phyloP scores from a whole-genome alignment of 2,797 vertebrate genomes.

The Halcyon chelicuti region DNA sequence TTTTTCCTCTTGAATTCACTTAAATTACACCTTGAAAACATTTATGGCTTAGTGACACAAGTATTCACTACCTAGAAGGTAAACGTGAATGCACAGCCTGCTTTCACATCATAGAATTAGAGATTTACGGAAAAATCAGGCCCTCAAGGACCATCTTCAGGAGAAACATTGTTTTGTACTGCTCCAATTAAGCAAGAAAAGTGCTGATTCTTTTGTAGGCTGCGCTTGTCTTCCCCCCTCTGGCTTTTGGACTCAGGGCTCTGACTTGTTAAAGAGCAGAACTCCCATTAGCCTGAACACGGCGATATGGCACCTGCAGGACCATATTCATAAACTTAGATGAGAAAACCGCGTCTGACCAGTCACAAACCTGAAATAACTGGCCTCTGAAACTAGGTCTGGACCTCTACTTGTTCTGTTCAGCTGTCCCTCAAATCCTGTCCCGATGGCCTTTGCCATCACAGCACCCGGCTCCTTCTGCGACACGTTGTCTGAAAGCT shows the following conservation, averaged over 20 bases:
- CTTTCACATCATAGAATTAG: background rate
- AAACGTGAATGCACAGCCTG: background rate
- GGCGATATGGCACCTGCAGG: too few species aligned
- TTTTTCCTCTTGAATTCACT: background rate
- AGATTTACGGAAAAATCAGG: background rate
- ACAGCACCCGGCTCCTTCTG: background rate
- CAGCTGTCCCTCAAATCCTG: background rate
- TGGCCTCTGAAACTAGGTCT: background rate
- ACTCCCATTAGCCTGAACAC: background rate
- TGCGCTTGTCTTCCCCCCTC: background rate
- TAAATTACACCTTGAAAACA: background rate
- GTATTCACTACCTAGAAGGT: accelerated
- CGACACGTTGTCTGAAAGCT: background rate
- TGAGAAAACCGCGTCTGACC: too few species aligned
- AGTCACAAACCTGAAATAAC: background rate
- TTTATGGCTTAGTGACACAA: background rate
- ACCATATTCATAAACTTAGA: too few species aligned
- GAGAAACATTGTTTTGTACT: background rate
- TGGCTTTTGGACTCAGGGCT: background rate
- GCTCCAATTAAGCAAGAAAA: background rate
- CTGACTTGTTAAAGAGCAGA: background rate
- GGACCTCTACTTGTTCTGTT: background rate
- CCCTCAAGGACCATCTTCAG: background rate
- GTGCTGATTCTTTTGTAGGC: background rate
- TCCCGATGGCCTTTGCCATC: background rate